Evolutionary conservation across 2,888 invertebrate genomes (phyloP).

Genomic region (Carcina quercana): DNA sequence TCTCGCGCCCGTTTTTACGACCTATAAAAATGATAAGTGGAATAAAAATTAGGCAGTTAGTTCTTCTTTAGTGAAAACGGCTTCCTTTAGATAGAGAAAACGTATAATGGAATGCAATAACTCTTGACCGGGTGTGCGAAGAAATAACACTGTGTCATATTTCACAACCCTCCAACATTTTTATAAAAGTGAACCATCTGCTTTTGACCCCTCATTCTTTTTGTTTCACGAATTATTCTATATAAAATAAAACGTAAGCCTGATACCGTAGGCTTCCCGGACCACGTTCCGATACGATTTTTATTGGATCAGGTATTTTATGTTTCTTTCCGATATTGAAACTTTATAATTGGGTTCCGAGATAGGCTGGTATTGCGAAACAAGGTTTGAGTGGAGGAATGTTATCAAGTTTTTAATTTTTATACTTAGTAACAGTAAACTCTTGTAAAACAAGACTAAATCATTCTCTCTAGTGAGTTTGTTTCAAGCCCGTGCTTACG

Average conservation of each 20-base stretch:
- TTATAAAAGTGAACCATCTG: constrained; percentile 74
- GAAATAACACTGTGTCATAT: constrained; percentile 75
- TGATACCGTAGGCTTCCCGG: constrained; percentile 36
- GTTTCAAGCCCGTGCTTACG: no score
- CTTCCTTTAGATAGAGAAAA: constrained; percentile 73
- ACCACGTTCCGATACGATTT: constrained; percentile 36
- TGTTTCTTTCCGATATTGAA: constrained; percentile 14
- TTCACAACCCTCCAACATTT: constrained; percentile 75
- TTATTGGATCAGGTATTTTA: constrained; percentile 23
- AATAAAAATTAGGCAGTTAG: constrained; percentile 67
- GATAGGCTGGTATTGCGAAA: constrained; percentile 4
- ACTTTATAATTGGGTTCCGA: constrained; percentile 8
- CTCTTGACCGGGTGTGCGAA: constrained; percentile 75
- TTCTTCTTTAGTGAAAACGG: constrained; percentile 70
- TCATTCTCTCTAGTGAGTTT: no score
- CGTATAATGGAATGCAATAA: constrained; percentile 75
- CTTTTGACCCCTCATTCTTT: constrained; percentile 74
- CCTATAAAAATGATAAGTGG: no score
- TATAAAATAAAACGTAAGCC: constrained; percentile 59
- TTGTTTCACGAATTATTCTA: constrained; percentile 70
- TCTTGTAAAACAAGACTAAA: no score
- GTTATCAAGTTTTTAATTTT: no score
- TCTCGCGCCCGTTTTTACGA: no score
- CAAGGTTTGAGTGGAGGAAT: no score
- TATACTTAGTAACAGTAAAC: no score